Conservation (phyloP, 2,113 vertebrate genomes). For the Nerophis lumbriciformis region DNA sequence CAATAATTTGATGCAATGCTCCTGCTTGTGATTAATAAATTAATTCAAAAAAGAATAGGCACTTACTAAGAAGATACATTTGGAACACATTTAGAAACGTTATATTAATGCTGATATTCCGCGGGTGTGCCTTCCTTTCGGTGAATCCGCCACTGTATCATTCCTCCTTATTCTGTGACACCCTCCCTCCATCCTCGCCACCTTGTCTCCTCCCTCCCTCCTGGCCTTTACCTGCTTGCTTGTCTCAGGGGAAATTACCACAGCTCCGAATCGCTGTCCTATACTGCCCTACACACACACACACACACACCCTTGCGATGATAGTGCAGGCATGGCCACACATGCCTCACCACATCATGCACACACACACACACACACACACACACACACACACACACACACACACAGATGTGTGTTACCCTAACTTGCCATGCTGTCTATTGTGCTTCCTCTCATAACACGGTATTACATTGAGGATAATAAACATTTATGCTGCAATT, state of each 20-base stretch:
- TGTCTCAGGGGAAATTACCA: slow-evolving; percentile 73
- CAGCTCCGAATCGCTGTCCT: slow-evolving; percentile 57
- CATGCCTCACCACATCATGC: too few relatives aligned
- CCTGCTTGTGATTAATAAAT: slow-evolving; percentile 53
- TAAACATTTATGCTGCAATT: slow-evolving; percentile 18
- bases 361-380: slow-evolving; percentile 5
- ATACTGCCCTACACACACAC: slow-evolving; percentile 43
- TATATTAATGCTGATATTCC: slow-evolving; percentile 27
- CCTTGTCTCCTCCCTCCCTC: slow-evolving; percentile 25
- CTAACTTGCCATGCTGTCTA: slow-evolving; percentile 11
- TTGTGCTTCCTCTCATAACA: slow-evolving; percentile 20
- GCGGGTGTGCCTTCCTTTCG: slow-evolving; percentile 33
- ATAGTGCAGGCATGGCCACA: not conserved
- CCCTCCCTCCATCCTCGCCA: slow-evolving; percentile 31
- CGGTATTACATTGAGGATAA: slow-evolving; percentile 25
- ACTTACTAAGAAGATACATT: slow-evolving; percentile 56
- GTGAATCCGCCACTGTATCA: slow-evolving; percentile 46
- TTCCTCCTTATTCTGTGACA: slow-evolving; percentile 66
- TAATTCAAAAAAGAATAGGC: slow-evolving; percentile 58
- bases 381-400: slow-evolving; percentile 12
- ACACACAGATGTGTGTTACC: slow-evolving; percentile 16
- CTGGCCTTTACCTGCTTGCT: slow-evolving; percentile 67
- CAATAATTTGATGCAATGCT: too few relatives aligned
- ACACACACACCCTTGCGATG: not conserved
- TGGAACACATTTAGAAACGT: slow-evolving; percentile 47